A percentile compares a stretch with the other conserved stretches of the same genome.
These are phyloP conservation scores for Saxicola maurus DNA, from an alignment of 2,797 vertebrate species.

Conservation along the genomic window DNA sequence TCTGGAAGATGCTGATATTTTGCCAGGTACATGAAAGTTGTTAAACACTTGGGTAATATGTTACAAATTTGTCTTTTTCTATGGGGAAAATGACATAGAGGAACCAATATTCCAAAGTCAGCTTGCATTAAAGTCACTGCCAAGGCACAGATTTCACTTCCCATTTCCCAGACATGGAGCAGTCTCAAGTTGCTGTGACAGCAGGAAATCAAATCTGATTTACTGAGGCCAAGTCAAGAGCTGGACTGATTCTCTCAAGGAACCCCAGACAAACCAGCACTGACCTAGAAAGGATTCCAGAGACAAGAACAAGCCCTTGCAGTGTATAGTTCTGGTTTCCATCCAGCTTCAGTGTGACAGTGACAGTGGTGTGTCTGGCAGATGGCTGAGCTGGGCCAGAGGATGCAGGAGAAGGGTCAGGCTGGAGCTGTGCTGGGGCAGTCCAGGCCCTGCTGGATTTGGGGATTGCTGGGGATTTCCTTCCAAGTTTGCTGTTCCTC, in stretches of 20 bases:
- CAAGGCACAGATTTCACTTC: not conserved
- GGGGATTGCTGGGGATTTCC: not conserved
- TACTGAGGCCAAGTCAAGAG: not conserved
- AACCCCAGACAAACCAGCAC: not conserved
- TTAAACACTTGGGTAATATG: not conserved
- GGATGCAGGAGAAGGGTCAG: accelerated
- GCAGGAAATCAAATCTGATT: not conserved
- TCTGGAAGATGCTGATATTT: slow-evolving; percentile 97
- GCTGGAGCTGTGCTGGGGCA: not conserved
- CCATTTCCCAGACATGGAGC: not conserved
- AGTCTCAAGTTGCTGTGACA: not conserved
- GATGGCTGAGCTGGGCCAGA: not conserved
- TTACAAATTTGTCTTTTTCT: not conserved
- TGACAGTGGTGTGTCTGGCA: not conserved
- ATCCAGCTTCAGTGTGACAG: not conserved
- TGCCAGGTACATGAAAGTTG: slow-evolving; percentile 81
- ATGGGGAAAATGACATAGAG: not conserved
- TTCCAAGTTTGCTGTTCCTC: not conserved
- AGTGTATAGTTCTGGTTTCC: not conserved
- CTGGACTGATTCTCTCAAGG: not conserved
- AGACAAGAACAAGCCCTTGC: not conserved
- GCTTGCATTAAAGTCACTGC: not conserved
- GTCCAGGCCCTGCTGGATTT: not conserved
- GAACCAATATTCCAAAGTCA: not conserved
- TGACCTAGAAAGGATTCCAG: not conserved